phyloP scores from a whole-genome alignment of 2,113 vertebrate species.

The Malurus melanocephalus region DNA sequence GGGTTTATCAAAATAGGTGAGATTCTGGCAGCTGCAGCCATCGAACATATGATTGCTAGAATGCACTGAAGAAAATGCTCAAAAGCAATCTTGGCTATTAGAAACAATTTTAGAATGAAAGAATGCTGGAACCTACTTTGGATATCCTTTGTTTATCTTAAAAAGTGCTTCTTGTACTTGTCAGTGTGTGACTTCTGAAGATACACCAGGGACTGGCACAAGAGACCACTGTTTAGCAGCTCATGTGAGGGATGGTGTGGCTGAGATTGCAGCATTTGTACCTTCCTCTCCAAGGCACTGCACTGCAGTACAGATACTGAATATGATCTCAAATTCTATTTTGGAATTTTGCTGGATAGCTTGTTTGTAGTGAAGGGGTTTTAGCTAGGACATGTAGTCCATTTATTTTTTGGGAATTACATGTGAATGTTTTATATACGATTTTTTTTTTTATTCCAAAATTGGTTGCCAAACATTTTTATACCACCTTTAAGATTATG shows the following conservation, averaged over 20 bases:
- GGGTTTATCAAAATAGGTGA: background rate
- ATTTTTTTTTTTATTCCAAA: background rate
- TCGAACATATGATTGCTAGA: background rate
- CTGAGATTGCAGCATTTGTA: constrained; percentile 51
- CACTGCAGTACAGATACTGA: constrained; percentile 50
- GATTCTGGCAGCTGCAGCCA: background rate
- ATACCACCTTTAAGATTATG: background rate
- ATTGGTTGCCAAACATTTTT: background rate
- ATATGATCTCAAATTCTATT: constrained; percentile 37
- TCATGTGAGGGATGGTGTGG: constrained; percentile 9
- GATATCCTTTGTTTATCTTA: background rate
- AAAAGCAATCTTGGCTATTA: background rate
- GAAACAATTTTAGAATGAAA: background rate
- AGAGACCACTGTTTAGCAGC: constrained; percentile 22
- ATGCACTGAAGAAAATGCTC: background rate
- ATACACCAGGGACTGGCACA: background rate
- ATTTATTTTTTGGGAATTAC: background rate
- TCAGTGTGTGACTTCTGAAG: background rate
- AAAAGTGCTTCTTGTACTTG: background rate
- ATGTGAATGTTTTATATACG: background rate
- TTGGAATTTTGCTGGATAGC: constrained; percentile 6
- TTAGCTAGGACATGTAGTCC: background rate
- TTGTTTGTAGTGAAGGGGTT: background rate
- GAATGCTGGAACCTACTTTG: background rate
- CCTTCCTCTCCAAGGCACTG: constrained; percentile 43